Evolutionary conservation across 2,113 vertebrate genomes (phyloP), one percentile per base, ranked within the genome.

Genomic region (Erpornis zantholeuca): DNA sequence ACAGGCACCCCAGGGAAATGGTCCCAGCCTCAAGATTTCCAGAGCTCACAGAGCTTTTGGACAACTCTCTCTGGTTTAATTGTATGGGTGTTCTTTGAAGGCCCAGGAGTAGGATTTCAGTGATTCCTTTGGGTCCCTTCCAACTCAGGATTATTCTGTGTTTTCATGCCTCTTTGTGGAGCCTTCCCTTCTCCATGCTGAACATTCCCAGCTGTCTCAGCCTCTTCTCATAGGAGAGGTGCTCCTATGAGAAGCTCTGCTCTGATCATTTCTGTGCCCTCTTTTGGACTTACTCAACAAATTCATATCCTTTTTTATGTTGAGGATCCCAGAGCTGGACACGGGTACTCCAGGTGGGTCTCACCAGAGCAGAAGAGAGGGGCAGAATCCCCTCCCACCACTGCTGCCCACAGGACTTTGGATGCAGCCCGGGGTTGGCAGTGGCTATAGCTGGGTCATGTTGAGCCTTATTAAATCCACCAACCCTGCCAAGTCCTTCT

Each of bases 21-120:
- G 7, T 36, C 27, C 12, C 0, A 0, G 8, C 10, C 23, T 65
- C 7, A 7, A 59, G 12, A 9, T 18, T 57, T 49, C 5, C 23
- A 52, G 52, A 38, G 33, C 6, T 44, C 19, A n/a, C 19, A 57
- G 44, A 73, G 4, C 3, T 33, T 73, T 57, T 73, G 44, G 36
- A 66, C 10, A 57, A 16, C 22, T 16, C 31, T 44, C 6, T 19
- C 12, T 22, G 12, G 7, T 33, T 4, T 45, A 19, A 52, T 33
- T 88, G 12, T 69, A 20, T 28, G 28, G 8, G 8, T 61, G 18
- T 65, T 40, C 7, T 44, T 3, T 38, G 15, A 28, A 33, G 27
- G 33, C 10, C 33, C 31, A 36, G 33, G 33, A 24, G 10, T 6
- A 36, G 36, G 36, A 59, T 49, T 88, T 65, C 15, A 36, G 7